Evolutionary conservation across 2,113 vertebrate species (phyloP).

Genomic region (Pelusios castaneus): DNA sequence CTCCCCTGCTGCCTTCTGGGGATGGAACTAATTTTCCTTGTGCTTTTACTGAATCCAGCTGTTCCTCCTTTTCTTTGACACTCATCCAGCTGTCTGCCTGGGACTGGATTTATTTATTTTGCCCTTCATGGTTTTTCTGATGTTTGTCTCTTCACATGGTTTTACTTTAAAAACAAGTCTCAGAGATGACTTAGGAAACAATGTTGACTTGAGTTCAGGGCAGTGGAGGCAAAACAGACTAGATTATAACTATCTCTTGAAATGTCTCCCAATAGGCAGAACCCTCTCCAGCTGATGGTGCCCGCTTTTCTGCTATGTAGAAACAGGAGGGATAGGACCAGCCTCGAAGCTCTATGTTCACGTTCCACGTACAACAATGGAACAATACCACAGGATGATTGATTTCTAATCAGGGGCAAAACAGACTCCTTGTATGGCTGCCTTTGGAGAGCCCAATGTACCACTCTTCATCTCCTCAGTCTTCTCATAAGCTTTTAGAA

Average conservation of each 20-base stretch:
- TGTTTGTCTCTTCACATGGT: conserved; percentile 41
- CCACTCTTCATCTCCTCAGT: background rate
- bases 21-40: conserved; percentile 68
- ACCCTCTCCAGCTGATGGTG: background rate
- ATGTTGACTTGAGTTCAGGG: background rate
- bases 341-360: background rate
- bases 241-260: background rate
- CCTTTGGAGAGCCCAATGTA: background rate
- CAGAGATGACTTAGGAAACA: conserved; percentile 34
- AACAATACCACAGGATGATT: rapidly evolving
- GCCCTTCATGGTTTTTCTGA: conserved; percentile 39
- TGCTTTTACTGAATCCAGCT: conserved; percentile 68
- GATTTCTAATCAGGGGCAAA: background rate
- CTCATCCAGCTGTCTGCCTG: conserved; percentile 61
- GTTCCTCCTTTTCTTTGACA: conserved; percentile 61
- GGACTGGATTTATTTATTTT: background rate
- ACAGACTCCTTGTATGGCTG: rapidly evolving
- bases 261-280: background rate
- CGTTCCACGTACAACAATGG: background rate
- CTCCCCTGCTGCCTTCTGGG: conserved; percentile 44
- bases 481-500: rapidly evolving
- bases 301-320: background rate
- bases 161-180: conserved; percentile 29
- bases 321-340: background rate
- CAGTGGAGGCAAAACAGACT: background rate